phyloP scores from a whole-genome alignment of 1,140 invertebrate species.

The Drosophila bifasciata region DNA sequence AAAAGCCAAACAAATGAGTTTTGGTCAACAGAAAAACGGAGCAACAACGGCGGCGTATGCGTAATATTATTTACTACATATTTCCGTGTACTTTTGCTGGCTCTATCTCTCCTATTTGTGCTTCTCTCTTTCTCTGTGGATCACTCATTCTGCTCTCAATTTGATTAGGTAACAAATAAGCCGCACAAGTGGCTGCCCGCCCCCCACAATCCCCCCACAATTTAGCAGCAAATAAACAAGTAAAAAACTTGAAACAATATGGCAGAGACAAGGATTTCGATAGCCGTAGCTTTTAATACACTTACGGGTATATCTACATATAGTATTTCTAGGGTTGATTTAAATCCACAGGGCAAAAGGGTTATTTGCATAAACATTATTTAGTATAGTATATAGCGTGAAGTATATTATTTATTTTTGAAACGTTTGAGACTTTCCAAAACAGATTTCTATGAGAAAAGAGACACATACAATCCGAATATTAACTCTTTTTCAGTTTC shows the following conservation, averaged over 20 bases:
- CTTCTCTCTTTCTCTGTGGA: constrained; percentile 22
- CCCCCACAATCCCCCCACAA: constrained; percentile 44
- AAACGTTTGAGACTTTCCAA: too few relatives aligned
- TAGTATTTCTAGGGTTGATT: too few relatives aligned
- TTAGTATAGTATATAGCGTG: too few relatives aligned
- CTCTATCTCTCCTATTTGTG: constrained; percentile 4
- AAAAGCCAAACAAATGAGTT: constrained; percentile 61
- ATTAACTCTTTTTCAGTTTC: too few relatives aligned
- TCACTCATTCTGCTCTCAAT: constrained; percentile 46
- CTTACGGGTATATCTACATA: too few relatives aligned
- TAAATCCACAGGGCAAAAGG: too few relatives aligned
- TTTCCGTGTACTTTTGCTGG: background rate
- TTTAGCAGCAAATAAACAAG: constrained; percentile 24
- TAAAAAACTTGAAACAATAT: background rate
- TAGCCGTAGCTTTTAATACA: too few relatives aligned
- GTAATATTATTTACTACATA: constrained; percentile 68
- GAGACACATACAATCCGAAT: too few relatives aligned
- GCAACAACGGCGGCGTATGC: constrained; percentile 64
- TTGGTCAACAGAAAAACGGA: constrained; percentile 23
- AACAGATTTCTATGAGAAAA: too few relatives aligned
- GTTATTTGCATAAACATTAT: too few relatives aligned
- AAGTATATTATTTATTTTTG: too few relatives aligned
- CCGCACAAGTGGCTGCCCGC: constrained; percentile 66
- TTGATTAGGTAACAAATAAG: constrained; percentile 81
- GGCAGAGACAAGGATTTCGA: too few relatives aligned